phyloP scores from a whole-genome alignment of 1,140 invertebrate species.

The Calephelis nemesis region DNA sequence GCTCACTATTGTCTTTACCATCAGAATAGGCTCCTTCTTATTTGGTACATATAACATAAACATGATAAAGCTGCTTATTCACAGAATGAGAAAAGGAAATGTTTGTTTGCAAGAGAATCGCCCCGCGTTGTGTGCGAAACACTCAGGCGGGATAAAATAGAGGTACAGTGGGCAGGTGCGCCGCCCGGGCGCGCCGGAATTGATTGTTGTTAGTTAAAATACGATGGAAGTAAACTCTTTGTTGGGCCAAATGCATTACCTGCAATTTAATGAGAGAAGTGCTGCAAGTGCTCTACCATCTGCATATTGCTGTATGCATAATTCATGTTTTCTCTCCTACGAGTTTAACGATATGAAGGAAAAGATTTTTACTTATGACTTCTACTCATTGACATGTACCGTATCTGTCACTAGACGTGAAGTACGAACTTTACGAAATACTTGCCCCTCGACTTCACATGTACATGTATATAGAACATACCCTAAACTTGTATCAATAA shows the following conservation, averaged over 20 bases:
- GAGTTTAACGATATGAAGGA: not conserved
- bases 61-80: no score
- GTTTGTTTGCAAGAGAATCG: not conserved
- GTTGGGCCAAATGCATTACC: slow-evolving; percentile 3
- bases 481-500: no score
- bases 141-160: slow-evolving; percentile 23
- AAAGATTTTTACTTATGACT: no score
- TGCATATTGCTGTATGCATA: slow-evolving; percentile 1
- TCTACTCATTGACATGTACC: no score
- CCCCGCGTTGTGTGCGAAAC: slow-evolving; percentile 15
- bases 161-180: slow-evolving; percentile 19
- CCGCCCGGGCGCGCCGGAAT: slow-evolving; percentile 21
- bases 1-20: no score
- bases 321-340: not conserved
- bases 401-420: no score
- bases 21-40: no score
- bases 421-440: no score
- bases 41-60: no score
- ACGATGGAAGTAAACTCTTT: slow-evolving; percentile 24
- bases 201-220: slow-evolving; percentile 26
- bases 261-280: slow-evolving; percentile 12
- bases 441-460: no score
- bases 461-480: no score
- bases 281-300: slow-evolving; percentile 4
- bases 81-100: no score